A percentile compares a stretch with the other conserved stretches of the same genome.
Conservation (phyloP, 2,797 vertebrate species). For the Falco peregrinus region DNA sequence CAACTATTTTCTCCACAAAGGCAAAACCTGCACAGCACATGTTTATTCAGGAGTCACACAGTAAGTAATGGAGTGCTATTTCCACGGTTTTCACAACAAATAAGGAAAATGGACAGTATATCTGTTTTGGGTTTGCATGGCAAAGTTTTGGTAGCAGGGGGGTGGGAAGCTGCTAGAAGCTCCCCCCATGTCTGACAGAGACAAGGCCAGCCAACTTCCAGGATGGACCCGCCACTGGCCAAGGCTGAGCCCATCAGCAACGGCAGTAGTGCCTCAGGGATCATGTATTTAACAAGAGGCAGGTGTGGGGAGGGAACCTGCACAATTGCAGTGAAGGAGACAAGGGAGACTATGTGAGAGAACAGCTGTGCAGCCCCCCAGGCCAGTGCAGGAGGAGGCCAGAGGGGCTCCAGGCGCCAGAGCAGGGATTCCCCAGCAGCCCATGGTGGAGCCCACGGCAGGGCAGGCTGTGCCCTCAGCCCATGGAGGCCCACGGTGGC, state of each 20-base stretch:
- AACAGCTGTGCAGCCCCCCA: neutral
- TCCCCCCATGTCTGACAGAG: neutral
- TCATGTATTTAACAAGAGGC: no score
- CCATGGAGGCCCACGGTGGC: no score
- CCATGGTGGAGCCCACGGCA: neutral
- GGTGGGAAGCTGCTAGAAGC: no score
- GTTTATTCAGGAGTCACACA: neutral
- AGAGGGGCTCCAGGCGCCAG: neutral
- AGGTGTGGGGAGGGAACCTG: neutral
- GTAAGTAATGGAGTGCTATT: neutral
- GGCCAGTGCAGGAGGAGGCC: no score
- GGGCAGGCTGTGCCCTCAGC: neutral
- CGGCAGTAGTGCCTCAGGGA: neutral
- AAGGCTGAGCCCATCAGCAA: neutral
- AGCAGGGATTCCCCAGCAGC: neutral
- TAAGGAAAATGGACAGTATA: neutral
- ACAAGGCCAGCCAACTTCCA: neutral
- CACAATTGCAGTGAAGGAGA: neutral
- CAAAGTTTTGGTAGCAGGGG: neutral
- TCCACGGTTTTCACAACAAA: neutral
- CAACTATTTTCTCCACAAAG: neutral
- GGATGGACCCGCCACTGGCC: neutral
- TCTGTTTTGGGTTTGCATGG: neutral
- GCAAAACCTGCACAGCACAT: neutral
- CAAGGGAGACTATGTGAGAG: neutral